Conservation (phyloP, 2,113 vertebrate genomes). For the Tricholaema leucomelas region DNA sequence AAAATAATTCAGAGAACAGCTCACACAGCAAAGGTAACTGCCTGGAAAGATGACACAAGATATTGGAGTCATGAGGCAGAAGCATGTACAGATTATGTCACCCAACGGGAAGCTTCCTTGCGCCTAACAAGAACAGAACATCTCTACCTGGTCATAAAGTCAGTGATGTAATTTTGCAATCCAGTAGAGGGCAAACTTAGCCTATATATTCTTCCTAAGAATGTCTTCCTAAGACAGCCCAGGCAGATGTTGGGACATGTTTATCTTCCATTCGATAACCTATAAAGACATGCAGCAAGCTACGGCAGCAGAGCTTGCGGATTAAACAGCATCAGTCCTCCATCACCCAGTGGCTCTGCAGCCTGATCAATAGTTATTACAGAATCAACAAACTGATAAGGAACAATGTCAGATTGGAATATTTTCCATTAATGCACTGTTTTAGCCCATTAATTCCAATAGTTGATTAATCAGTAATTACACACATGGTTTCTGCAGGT, state of each 20-base stretch:
- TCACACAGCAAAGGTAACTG: neutral
- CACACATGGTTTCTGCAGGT: neutral
- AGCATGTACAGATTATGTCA: neutral
- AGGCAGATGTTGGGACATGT: neutral
- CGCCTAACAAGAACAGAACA: neutral
- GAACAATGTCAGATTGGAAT: neutral
- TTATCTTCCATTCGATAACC: slow-evolving; percentile 43
- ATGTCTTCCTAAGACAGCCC: neutral
- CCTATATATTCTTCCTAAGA: slow-evolving; percentile 44
- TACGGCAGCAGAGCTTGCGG: neutral
- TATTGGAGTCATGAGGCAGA: neutral
- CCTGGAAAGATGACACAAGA: neutral
- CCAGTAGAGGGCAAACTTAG: slow-evolving; percentile 81
- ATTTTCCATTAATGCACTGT: neutral
- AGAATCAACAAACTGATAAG: slow-evolving; percentile 24
- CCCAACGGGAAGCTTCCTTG: neutral
- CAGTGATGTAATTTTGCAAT: slow-evolving; percentile 50
- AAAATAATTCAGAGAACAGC: neutral
- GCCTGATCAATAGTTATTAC: neutral
- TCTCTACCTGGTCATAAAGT: neutral
- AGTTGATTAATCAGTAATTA: neutral
- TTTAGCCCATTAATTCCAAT: neutral
- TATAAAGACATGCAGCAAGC: neutral
- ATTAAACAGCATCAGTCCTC: neutral
- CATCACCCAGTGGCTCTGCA: slow-evolving; percentile 8